Evolutionary conservation across 2,888 invertebrate genomes (phyloP).

Genomic region (Dusona sp.): DNA sequence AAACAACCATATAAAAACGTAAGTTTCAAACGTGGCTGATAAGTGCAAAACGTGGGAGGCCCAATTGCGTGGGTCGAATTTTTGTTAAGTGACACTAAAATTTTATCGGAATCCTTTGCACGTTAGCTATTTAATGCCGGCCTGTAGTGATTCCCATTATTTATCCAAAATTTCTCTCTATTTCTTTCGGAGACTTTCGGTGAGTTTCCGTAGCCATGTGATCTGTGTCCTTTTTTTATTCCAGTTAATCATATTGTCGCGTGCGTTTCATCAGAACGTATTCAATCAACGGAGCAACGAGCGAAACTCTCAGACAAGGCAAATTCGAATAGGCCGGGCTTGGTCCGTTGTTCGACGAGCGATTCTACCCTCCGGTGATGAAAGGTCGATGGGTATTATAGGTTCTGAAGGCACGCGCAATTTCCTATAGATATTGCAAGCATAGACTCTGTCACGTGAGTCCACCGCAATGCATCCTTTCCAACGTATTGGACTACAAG

Average conservation of each 20-base stretch:
- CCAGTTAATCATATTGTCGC: constrained; percentile 58
- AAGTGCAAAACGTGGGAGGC: too few relatives aligned
- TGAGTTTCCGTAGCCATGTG: not conserved
- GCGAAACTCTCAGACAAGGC: not conserved
- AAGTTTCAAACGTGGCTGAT: too few relatives aligned
- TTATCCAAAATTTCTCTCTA: too few relatives aligned
- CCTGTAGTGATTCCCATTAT: not conserved
- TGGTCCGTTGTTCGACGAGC: constrained; percentile 36
- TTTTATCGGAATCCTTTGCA: not conserved
- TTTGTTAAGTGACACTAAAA: not conserved
- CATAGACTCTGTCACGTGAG: constrained; percentile 25
- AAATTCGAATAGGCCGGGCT: constrained; percentile 33
- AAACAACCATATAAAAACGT: too few relatives aligned
- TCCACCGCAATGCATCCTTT: constrained; percentile 26
- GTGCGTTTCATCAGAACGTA: constrained; percentile 63
- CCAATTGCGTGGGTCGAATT: too few relatives aligned
- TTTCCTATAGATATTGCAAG: constrained; percentile 44
- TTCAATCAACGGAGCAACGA: constrained; percentile 45
- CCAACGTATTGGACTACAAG: constrained; percentile 31
- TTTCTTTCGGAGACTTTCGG: not conserved
- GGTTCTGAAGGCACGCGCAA: constrained; percentile 51
- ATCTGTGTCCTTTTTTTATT: constrained; percentile 48
- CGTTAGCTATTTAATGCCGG: not conserved
- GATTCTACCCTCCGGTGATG: constrained; percentile 3
- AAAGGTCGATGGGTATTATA: constrained; percentile 36